Conservation (phyloP, 1,140 invertebrate genomes). For the Oreohelix idahoensis region DNA sequence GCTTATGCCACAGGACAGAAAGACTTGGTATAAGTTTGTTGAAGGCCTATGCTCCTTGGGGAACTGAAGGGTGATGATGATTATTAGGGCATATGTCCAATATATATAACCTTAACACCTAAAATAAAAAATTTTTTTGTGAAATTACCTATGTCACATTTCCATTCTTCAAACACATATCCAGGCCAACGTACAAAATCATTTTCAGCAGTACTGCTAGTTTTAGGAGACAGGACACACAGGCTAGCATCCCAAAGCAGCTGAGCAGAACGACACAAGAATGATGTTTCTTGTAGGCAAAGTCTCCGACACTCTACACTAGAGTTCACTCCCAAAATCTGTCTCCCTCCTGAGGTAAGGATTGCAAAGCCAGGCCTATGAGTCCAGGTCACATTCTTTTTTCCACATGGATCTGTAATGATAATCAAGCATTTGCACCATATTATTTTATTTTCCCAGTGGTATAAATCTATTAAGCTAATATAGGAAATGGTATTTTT, state of each 20-base stretch:
- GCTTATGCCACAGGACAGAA: no score
- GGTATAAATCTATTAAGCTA: no score
- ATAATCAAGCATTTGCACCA: no score
- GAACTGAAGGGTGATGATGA: no score
- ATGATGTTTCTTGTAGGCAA: constrained; percentile 53
- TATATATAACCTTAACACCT: no score
- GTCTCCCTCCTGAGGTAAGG: constrained; percentile 32
- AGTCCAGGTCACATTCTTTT: constrained; percentile 46
- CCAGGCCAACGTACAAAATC: constrained; percentile 52
- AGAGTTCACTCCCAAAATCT: constrained; percentile 36
- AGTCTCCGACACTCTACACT: constrained; percentile 48
- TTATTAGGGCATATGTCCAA: no score
- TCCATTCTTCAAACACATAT: constrained; percentile 59
- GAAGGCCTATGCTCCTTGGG: no score
- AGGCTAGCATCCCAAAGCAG: constrained; percentile 38
- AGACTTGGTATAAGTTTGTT: no score
- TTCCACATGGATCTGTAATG: constrained; percentile 55
- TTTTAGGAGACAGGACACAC: constrained; percentile 49
- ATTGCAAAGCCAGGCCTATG: constrained; percentile 51
- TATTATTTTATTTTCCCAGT: no score
- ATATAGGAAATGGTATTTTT: no score
- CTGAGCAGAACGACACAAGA: constrained; percentile 55
- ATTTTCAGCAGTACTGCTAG: constrained; percentile 4
- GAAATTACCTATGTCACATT: constrained; percentile 50
- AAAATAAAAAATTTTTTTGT: no score